phyloP scores from a whole-genome alignment of 2,888 invertebrate genomes.

The Limnephilus lunatus region DNA sequence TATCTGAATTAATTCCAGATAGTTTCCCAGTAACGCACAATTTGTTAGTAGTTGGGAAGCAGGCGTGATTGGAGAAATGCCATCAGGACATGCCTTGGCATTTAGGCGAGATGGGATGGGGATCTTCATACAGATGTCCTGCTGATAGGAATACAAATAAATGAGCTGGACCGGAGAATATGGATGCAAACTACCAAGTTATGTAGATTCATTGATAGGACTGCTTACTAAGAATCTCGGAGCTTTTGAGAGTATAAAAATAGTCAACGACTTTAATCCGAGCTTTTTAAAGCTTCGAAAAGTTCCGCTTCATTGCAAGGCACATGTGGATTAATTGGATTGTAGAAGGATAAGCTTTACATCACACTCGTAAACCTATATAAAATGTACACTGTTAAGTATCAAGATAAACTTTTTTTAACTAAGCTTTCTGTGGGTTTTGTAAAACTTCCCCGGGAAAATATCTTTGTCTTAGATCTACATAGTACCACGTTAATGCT shows the following conservation, averaged over 20 bases:
- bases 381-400: background rate
- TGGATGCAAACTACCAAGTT: background rate
- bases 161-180: background rate
- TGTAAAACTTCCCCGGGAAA: background rate
- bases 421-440: background rate
- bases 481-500: background rate
- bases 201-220: background rate
- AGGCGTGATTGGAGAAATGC: slow-evolving; percentile 17
- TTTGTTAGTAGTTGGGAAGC: slow-evolving; percentile 40
- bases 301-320: background rate
- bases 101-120: background rate
- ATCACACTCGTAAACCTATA: background rate
- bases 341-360: background rate
- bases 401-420: background rate
- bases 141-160: background rate
- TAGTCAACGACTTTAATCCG: background rate
- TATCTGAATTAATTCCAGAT: slow-evolving; percentile 48
- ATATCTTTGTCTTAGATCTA: background rate
- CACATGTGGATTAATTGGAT: background rate
- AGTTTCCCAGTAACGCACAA: slow-evolving; percentile 44
- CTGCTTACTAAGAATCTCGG: background rate
- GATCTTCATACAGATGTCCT: background rate
- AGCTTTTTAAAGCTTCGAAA: background rate
- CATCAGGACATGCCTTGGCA: background rate
- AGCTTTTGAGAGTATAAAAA: background rate